Evolutionary conservation across 2,888 invertebrate genomes (phyloP).

Genomic region (Nudaria mundana): DNA sequence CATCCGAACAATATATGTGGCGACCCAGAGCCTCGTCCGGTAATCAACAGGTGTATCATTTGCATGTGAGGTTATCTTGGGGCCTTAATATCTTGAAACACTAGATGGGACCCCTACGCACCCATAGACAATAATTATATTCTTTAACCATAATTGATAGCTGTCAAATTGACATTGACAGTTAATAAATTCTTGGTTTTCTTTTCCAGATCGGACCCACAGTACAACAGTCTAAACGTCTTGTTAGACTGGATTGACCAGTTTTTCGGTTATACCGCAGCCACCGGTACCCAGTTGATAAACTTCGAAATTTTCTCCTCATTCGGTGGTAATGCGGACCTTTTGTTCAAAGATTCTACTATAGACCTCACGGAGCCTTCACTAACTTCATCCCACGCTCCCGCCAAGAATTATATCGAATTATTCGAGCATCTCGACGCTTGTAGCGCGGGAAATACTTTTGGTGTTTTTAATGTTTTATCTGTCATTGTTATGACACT

Average conservation of each 20-base stretch:
- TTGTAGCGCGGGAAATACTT: constrained; percentile 49
- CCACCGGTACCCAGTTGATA: constrained; percentile 50
- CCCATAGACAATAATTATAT: no score
- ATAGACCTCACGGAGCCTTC: constrained; percentile 75
- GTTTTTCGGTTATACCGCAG: constrained; percentile 75
- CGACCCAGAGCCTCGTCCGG: no score
- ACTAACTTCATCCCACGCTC: constrained; percentile 44
- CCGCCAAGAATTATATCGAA: constrained; percentile 80
- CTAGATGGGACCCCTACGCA: no score
- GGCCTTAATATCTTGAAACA: no score
- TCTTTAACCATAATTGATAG: no score
- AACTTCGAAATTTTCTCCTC: constrained; percentile 81
- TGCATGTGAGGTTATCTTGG: no score
- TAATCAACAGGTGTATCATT: no score
- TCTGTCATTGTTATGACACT: constrained; percentile 45
- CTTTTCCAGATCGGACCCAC: constrained; percentile 55
- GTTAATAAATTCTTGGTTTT: no score
- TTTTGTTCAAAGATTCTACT: constrained; percentile 84
- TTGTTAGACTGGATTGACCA: constrained; percentile 71
- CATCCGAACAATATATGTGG: no score
- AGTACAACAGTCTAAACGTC: constrained; percentile 50
- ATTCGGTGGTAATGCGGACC: constrained; percentile 74
- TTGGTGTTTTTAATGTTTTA: constrained; percentile 43
- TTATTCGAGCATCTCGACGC: constrained; percentile 71
- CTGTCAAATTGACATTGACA: no score